Percentiles rank a stretch among this genome's conserved stretches.
phyloP scores from a whole-genome alignment of 2,888 invertebrate genomes.

The Quadroppia sp. region DNA sequence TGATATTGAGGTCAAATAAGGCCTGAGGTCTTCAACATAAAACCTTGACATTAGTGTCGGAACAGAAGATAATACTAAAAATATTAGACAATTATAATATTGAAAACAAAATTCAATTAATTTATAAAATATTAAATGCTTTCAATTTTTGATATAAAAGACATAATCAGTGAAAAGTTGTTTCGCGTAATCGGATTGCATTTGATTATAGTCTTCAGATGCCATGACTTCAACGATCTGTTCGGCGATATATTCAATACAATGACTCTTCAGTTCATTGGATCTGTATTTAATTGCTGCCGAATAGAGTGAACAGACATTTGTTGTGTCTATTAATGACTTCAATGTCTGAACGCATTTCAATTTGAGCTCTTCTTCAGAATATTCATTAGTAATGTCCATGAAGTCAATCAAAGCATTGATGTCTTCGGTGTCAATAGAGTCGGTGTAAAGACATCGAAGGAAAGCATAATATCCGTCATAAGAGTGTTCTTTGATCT shows the following conservation, averaged over 20 bases:
- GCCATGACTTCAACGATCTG: background rate
- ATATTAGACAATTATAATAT: too few relatives aligned
- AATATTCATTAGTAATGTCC: background rate
- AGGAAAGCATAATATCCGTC: conserved; percentile 2
- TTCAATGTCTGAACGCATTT: background rate
- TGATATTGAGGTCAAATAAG: too few relatives aligned
- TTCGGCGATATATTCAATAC: background rate
- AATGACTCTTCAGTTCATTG: background rate
- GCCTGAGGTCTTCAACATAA: too few relatives aligned
- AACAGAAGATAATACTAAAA: too few relatives aligned
- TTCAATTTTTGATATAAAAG: background rate
- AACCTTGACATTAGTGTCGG: too few relatives aligned
- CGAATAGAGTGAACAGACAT: conserved; percentile 15
- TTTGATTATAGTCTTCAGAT: conserved; percentile 5
- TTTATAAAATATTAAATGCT: too few relatives aligned
- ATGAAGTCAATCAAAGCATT: background rate
- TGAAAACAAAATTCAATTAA: too few relatives aligned
- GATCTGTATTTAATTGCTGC: background rate
- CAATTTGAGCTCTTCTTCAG: background rate
- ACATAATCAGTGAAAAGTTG: background rate
- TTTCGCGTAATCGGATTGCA: background rate
- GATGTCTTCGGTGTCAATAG: background rate
- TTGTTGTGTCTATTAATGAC: background rate
- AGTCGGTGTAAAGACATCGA: conserved; percentile 10
- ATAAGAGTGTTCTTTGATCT: background rate